A percentile compares a stretch with the other conserved stretches of the same genome.
Conservation (phyloP, 1,140 invertebrate species). For the Hyposmocoma kahamanoa region DNA sequence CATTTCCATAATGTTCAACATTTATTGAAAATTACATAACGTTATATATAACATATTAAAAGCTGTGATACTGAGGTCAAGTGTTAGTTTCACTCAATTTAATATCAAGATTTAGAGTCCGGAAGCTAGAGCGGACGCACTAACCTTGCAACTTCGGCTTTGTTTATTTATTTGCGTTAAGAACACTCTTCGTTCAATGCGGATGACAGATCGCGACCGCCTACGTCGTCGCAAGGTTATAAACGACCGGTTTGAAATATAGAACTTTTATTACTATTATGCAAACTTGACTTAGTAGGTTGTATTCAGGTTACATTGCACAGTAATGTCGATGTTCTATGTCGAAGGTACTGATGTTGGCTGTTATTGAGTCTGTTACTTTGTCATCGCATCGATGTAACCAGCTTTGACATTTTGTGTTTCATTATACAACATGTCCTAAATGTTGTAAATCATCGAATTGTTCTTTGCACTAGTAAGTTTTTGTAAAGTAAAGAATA, state of each 20-base stretch:
- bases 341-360: slow-evolving; percentile 1
- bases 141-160: slow-evolving; percentile 24
- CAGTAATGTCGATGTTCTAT: not conserved
- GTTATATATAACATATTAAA: too few relatives aligned
- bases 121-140: slow-evolving; percentile 21
- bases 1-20: too few relatives aligned
- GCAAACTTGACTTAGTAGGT: slow-evolving; percentile 19
- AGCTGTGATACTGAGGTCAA: too few relatives aligned
- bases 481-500: too few relatives aligned
- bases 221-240: slow-evolving; percentile 24
- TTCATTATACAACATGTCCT: too few relatives aligned
- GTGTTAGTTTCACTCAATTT: not conserved
- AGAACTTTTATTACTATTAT: slow-evolving; percentile 23
- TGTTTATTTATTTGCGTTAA: slow-evolving; percentile 21
- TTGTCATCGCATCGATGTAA: not conserved
- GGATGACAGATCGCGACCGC: slow-evolving; percentile 26
- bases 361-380: not conserved
- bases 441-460: too few relatives aligned
- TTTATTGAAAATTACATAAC: too few relatives aligned
- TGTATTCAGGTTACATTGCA: slow-evolving; percentile 17
- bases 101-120: slow-evolving; percentile 19
- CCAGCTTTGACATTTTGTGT: not conserved
- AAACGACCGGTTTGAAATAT: slow-evolving; percentile 27
- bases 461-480: too few relatives aligned
- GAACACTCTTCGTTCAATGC: slow-evolving; percentile 12